Conservation (phyloP, 2,113 vertebrate species). For the Tupaia tana region DNA sequence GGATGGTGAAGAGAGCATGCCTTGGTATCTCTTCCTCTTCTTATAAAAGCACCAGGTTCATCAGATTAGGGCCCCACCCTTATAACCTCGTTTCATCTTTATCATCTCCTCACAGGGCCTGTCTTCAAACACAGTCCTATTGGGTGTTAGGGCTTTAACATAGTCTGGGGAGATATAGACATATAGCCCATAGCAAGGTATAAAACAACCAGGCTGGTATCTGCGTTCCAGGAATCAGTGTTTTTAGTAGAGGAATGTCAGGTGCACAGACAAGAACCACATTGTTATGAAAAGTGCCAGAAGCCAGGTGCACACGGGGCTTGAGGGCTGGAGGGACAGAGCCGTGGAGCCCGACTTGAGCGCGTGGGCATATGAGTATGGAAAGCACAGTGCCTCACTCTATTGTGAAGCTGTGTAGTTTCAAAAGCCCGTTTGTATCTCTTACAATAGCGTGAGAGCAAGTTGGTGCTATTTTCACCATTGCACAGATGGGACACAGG, state of each 20-base stretch:
- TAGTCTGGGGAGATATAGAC: neutral
- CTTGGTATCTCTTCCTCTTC: neutral
- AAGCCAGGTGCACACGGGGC: neutral
- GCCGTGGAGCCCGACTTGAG: neutral
- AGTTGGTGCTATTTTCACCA: neutral
- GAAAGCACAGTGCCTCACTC: neutral
- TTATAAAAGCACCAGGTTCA: neutral
- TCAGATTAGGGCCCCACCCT: neutral
- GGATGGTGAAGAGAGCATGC: neutral
- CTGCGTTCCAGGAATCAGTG: neutral
- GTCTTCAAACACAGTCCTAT: neutral
- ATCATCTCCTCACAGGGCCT: neutral
- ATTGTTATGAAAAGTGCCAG: no score
- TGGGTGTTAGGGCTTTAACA: neutral
- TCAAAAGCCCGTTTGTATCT: neutral
- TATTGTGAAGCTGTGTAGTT: neutral
- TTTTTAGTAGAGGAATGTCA: neutral
- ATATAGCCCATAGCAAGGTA: neutral
- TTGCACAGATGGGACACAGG: neutral
- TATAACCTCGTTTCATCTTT: neutral
- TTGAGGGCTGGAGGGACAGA: neutral
- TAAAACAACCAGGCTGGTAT: neutral
- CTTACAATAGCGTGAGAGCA: neutral
- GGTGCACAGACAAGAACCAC: neutral
- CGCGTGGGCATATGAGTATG: neutral